A percentile compares a stretch with the other conserved stretches of the same genome.
Evolutionary conservation across 2,113 vertebrate species (phyloP).

Genomic region (Albula goreensis): DNA sequence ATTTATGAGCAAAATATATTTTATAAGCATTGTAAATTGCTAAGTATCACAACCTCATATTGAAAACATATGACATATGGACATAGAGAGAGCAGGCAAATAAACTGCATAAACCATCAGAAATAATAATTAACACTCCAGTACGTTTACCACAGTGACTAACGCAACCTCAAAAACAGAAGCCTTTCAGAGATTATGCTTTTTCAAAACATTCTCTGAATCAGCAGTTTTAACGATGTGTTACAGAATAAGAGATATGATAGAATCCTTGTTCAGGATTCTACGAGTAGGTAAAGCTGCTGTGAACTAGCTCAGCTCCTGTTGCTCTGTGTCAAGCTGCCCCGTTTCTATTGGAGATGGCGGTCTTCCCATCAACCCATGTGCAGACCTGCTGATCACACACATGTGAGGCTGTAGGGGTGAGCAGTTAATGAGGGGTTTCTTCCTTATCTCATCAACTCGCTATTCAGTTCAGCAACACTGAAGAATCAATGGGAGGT

Average conservation of each 20-base stretch:
- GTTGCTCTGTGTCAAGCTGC: background rate
- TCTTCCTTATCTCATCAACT: background rate
- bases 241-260: constrained; percentile 3
- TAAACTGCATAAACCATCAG: background rate
- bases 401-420: background rate
- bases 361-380: background rate
- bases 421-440: background rate
- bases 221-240: constrained; percentile 39
- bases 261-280: background rate
- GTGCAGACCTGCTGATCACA: constrained; percentile 27
- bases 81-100: constrained; percentile 31
- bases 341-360: background rate
- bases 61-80: constrained; percentile 17
- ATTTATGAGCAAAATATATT: background rate
- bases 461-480: background rate
- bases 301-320: background rate
- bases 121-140: constrained; percentile 43
- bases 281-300: background rate
- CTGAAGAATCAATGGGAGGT: background rate
- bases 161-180: constrained; percentile 16
- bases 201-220: constrained; percentile 34
- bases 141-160: constrained; percentile 49
- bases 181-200: background rate
- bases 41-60: background rate
- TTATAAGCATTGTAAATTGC: background rate